phyloP scores from a whole-genome alignment of 37 sponge, comb jelly and placozoan species.

The Mnemiopsis leidyi region DNA sequence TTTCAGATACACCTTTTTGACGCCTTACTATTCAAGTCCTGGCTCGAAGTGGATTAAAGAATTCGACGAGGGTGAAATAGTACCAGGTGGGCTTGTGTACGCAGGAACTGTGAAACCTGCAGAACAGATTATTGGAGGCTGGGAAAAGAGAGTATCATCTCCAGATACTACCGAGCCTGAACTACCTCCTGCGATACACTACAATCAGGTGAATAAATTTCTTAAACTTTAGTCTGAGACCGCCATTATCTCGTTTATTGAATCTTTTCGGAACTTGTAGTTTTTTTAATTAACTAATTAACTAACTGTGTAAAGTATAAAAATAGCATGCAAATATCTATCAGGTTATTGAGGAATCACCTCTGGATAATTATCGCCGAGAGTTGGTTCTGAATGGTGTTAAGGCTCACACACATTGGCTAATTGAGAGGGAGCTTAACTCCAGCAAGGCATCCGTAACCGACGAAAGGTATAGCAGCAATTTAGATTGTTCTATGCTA shows the following conservation, averaged over 20 bases:
- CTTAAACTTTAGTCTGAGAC: too few relatives aligned
- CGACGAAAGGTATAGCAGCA: slow-evolving; percentile 24
- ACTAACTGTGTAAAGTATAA: too few relatives aligned
- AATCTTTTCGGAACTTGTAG: too few relatives aligned
- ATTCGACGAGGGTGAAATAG: slow-evolving; percentile 53
- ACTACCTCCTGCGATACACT: slow-evolving; percentile 41
- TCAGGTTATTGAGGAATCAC: slow-evolving; percentile 46
- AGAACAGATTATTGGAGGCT: slow-evolving; percentile 24
- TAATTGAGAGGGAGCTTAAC: slow-evolving; percentile 14
- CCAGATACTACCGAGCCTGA: not conserved
- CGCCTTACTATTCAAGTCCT: slow-evolving; percentile 52
- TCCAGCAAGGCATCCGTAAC: slow-evolving; percentile 17
- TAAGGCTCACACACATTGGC: slow-evolving; percentile 27
- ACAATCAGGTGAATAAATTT: slow-evolving; percentile 33
- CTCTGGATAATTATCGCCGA: not conserved
- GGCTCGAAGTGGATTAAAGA: slow-evolving; percentile 3
- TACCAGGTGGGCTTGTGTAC: slow-evolving; percentile 32
- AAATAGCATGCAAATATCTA: too few relatives aligned
- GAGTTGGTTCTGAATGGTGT: slow-evolving; percentile 44
- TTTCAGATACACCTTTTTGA: slow-evolving; percentile 43
- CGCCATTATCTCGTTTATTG: too few relatives aligned
- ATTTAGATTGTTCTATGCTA: too few relatives aligned
- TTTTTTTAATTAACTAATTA: too few relatives aligned
- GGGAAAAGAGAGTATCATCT: slow-evolving; percentile 61
- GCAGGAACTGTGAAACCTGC: slow-evolving; percentile 9